Conservation (phyloP, 1,140 invertebrate genomes). For the Mycetomoellerius zeteki region DNA sequence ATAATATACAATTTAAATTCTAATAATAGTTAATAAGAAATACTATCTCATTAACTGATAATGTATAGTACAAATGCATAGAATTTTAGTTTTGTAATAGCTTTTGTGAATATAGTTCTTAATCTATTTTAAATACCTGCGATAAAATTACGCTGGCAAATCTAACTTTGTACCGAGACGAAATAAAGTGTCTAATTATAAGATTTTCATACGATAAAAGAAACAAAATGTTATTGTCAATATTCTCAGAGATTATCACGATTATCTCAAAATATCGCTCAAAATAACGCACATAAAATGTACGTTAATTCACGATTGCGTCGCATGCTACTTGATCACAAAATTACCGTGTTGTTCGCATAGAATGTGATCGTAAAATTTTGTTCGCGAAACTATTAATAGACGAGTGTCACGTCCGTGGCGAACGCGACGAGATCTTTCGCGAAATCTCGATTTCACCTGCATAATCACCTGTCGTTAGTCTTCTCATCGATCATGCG, state of each 20-base stretch:
- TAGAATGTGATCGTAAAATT: constrained; percentile 19
- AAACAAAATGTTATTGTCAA: background rate
- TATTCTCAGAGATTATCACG: background rate
- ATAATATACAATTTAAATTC: background rate
- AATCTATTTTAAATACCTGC: background rate
- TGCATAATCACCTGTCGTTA: constrained; percentile 53
- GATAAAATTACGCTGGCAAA: background rate
- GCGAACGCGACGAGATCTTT: background rate
- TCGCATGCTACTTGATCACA: background rate
- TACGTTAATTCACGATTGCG: background rate
- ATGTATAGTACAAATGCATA: background rate
- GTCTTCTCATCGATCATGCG: constrained; percentile 18
- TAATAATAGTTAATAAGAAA: background rate
- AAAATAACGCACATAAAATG: background rate
- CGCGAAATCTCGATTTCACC: constrained; percentile 20
- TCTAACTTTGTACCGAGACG: background rate
- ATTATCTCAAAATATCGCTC: background rate
- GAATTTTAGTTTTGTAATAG: constrained; percentile 12
- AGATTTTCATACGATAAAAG: background rate
- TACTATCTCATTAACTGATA: background rate
- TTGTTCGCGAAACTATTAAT: constrained; percentile 37
- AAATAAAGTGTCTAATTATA: background rate
- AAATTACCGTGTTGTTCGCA: constrained; percentile 1
- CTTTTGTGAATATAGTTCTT: background rate
- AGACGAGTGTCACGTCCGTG: constrained; percentile 21